Evolutionary conservation across 1,140 invertebrate species (phyloP).

Genomic region (Battus philenor): DNA sequence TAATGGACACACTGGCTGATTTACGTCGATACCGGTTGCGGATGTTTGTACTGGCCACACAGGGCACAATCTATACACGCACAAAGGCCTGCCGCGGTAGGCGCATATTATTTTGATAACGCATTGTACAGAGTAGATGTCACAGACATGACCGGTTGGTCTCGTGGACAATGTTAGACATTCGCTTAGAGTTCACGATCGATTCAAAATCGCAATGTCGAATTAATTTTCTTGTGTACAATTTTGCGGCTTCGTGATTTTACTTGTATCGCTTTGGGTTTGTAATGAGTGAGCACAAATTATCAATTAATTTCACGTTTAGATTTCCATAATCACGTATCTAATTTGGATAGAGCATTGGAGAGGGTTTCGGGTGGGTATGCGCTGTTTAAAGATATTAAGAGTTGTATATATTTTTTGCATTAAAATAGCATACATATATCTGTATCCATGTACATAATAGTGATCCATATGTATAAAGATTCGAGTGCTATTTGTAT

Average conservation of each 20-base stretch:
- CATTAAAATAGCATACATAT: constrained; percentile 58
- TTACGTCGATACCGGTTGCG: constrained; percentile 31
- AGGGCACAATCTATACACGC: constrained; percentile 23
- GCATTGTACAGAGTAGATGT: constrained; percentile 52
- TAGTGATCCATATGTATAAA: constrained; percentile 50
- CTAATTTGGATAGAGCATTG: constrained; percentile 32
- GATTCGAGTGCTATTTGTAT: constrained; percentile 63
- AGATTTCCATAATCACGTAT: constrained; percentile 17
- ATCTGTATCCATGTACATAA: constrained; percentile 61
- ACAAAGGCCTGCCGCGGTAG: constrained; percentile 20
- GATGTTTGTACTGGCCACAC: constrained; percentile 16
- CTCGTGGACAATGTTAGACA: constrained; percentile 39
- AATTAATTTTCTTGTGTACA: not conserved
- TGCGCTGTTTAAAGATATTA: constrained; percentile 61
- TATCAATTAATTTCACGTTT: constrained; percentile 20
- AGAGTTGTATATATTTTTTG: constrained; percentile 71
- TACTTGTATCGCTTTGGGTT: constrained; percentile 10
- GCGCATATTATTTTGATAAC: constrained; percentile 34
- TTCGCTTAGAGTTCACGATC: constrained; percentile 37
- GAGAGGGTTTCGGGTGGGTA: constrained; percentile 42
- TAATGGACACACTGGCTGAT: too few species aligned
- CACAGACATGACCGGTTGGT: constrained; percentile 41
- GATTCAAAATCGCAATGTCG: constrained; percentile 23
- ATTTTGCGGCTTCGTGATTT: not conserved
- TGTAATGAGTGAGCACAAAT: constrained; percentile 28